Conservation (phyloP, 2,888 invertebrate species). For the Horisme vitalbata region DNA sequence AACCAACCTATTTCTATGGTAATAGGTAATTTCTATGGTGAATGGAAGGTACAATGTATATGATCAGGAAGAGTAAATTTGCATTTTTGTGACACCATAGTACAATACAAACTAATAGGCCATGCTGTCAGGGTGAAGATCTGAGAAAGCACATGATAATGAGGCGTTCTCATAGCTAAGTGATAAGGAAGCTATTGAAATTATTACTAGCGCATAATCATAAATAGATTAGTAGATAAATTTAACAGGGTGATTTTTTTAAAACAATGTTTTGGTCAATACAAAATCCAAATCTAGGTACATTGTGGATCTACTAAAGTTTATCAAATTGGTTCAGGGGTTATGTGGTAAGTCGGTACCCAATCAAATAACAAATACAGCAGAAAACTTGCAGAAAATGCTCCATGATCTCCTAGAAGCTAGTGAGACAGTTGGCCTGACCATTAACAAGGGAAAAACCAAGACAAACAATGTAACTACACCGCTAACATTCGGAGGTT, state of each 20-base stretch:
- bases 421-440: no score
- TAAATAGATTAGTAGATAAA: constrained; percentile 65
- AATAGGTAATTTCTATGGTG: constrained; percentile 27
- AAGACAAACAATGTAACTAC: no score
- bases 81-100: constrained; percentile 46
- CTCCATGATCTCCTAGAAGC: no score
- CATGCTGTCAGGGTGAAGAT: constrained; percentile 53
- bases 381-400: no score
- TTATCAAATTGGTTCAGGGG: no score
- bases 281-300: no score
- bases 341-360: no score
- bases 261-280: neutral
- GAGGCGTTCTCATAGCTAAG: constrained; percentile 67
- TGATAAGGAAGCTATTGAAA: constrained; percentile 46
- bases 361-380: no score
- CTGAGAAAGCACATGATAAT: constrained; percentile 71
- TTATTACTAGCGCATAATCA: constrained; percentile 66
- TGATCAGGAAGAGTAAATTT: constrained; percentile 55
- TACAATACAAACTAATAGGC: constrained; percentile 46
- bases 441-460: no score
- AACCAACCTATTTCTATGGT: constrained; percentile 19
- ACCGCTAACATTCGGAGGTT: no score
- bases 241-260: constrained; percentile 38
- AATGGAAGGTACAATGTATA: constrained; percentile 50
- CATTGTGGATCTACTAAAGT: no score